phyloP scores from a whole-genome alignment of 2,797 vertebrate species.

The Florisuga fusca region DNA sequence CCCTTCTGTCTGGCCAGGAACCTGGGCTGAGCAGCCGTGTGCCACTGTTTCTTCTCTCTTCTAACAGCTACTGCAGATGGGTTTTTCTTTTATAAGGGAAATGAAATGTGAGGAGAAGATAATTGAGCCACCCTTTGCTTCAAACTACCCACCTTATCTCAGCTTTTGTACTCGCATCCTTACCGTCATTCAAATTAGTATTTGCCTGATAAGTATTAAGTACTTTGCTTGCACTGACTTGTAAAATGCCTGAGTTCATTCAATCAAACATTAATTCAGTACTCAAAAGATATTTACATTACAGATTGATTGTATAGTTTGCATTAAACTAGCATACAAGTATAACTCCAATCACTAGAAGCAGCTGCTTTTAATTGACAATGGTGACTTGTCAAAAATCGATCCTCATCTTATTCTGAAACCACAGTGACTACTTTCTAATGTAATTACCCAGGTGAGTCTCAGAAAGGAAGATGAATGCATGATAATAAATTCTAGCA shows the following conservation, averaged over 20 bases:
- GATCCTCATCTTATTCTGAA: slow-evolving; percentile 71
- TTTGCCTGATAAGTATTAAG: neutral
- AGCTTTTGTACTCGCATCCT: neutral
- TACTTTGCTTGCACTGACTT: neutral
- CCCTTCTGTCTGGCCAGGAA: neutral
- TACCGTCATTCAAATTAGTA: neutral
- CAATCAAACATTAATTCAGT: slow-evolving; percentile 26
- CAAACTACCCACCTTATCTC: neutral
- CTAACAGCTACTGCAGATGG: accelerated
- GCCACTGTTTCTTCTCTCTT: neutral
- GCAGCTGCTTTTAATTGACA: slow-evolving; percentile 26
- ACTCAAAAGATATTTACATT: neutral
- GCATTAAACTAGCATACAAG: neutral
- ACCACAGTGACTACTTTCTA: slow-evolving; percentile 72
- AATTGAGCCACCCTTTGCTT: accelerated
- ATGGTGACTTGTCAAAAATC: slow-evolving; percentile 53
- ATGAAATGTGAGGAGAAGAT: accelerated
- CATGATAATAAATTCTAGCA: slow-evolving; percentile 78
- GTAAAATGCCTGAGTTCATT: slow-evolving; percentile 29
- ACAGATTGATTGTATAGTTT: slow-evolving; percentile 7
- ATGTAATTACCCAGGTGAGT: slow-evolving; percentile 81
- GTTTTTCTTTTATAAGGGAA: neutral
- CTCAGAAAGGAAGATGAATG: slow-evolving; percentile 73
- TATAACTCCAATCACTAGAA: neutral
- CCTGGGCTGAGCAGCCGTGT: too few relatives aligned